These are phyloP conservation scores for Aricia artaxerxes DNA, from an alignment of 2,888 invertebrate genomes.

Conservation along the genomic window DNA sequence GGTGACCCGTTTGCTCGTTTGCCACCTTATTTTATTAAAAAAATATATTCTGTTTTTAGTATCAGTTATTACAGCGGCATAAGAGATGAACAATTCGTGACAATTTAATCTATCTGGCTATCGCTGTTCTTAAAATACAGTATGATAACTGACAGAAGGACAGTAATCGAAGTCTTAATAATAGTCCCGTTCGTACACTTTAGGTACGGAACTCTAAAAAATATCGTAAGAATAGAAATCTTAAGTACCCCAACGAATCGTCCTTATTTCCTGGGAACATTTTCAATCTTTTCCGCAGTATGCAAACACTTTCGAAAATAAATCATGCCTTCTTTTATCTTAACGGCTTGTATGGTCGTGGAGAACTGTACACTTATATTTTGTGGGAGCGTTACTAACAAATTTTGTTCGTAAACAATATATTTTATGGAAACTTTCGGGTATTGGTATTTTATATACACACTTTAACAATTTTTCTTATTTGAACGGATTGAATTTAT, in stretches of 20 bases:
- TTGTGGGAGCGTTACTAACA: background rate
- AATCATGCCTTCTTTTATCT: slow-evolving; percentile 25
- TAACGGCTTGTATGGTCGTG: slow-evolving; percentile 4
- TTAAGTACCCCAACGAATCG: background rate
- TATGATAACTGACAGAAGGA: too few species aligned
- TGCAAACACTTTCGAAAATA: slow-evolving; percentile 13
- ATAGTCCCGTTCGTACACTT: background rate
- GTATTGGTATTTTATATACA: background rate
- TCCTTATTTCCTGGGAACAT: background rate
- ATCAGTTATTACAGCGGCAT: too few species aligned
- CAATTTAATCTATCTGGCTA: background rate
- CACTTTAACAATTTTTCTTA: background rate
- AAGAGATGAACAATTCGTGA: too few species aligned
- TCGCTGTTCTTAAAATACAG: background rate
- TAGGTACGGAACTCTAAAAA: background rate
- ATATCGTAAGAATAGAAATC: background rate
- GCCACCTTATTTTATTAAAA: too few species aligned
- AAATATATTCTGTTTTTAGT: too few species aligned
- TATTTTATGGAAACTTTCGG: background rate
- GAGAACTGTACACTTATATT: slow-evolving; percentile 20
- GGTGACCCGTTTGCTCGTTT: too few species aligned
- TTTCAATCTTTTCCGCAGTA: slow-evolving; percentile 24
- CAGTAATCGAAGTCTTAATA: too few species aligned
- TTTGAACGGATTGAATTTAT: background rate
- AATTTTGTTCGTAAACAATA: background rate